Evolutionary conservation across 2,888 invertebrate genomes (phyloP).

Genomic region (Notodonta dromedarius): DNA sequence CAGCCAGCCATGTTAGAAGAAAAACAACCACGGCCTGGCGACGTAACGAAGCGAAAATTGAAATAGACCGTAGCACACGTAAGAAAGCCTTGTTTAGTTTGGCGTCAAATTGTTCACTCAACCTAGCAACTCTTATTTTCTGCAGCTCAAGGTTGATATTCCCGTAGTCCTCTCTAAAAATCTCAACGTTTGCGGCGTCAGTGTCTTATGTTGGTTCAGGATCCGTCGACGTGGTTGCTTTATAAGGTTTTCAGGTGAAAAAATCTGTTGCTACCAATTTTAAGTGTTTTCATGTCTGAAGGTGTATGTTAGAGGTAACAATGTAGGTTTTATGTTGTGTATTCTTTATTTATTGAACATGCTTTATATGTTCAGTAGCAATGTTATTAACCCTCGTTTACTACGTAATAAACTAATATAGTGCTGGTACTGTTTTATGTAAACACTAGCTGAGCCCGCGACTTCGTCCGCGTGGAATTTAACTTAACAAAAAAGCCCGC

Average conservation of each 20-base stretch:
- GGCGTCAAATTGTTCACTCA: conserved; percentile 27
- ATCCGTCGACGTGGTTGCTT: conserved; percentile 46
- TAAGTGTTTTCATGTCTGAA: not conserved
- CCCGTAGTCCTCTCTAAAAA: conserved; percentile 11
- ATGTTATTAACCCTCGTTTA: no score
- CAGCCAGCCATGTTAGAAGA: conserved; percentile 20
- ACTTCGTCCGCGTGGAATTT: no score
- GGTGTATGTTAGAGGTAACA: not conserved
- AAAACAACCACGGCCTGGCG: conserved; percentile 39
- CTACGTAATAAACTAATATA: no score
- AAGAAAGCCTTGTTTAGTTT: conserved; percentile 51
- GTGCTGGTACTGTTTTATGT: no score
- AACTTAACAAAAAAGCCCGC: no score
- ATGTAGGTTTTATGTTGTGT: not conserved
- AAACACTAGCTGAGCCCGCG: no score
- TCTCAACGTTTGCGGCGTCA: conserved; percentile 26
- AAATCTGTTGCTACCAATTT: conserved; percentile 25
- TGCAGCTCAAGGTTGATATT: conserved; percentile 36
- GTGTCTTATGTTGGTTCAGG: conserved; percentile 54
- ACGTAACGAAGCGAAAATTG: conserved; percentile 62
- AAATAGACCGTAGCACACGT: conserved; percentile 52
- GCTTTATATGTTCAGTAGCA: no score
- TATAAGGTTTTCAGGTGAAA: conserved; percentile 48
- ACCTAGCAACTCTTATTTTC: conserved; percentile 29
- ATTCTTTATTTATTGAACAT: not conserved